Percentiles rank a stretch among this genome's conserved stretches.
Evolutionary conservation across 2,113 vertebrate genomes (phyloP).

Genomic region (Trichomycterus rosablanca): DNA sequence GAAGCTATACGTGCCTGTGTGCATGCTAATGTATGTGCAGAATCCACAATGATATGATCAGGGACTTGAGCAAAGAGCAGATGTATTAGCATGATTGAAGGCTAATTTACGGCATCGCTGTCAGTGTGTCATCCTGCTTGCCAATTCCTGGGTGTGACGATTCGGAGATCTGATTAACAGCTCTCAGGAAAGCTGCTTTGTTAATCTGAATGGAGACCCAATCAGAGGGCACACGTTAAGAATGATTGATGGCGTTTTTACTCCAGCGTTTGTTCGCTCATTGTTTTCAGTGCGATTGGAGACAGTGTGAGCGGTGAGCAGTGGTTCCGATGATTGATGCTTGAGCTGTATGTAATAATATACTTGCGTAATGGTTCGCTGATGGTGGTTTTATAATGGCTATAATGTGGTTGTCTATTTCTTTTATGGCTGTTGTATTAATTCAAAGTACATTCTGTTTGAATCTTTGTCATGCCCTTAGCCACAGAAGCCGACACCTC

Average conservation of each 20-base stretch:
- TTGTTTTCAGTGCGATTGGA: conserved; percentile 16
- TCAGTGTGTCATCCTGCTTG: conserved; percentile 9
- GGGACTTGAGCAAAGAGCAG: too few relatives aligned
- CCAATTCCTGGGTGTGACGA: too few relatives aligned
- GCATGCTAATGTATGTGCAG: too few relatives aligned
- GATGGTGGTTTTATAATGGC: conserved; percentile 33
- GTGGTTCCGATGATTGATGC: conserved; percentile 28
- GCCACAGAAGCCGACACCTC: too few relatives aligned
- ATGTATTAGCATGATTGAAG: too few relatives aligned
- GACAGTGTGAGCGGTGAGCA: conserved; percentile 11
- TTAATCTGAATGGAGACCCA: conserved; percentile 17
- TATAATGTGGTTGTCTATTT: conserved; percentile 28
- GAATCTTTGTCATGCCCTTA: too few relatives aligned
- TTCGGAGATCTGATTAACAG: conserved; percentile 14
- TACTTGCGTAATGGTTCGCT: conserved; percentile 15
- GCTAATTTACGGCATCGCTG: background rate
- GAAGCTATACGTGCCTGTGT: too few relatives aligned
- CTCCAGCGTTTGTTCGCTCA: conserved; percentile 25
- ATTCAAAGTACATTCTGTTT: too few relatives aligned
- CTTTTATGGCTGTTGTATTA: too few relatives aligned
- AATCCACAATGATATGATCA: too few relatives aligned
- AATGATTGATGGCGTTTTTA: conserved; percentile 30
- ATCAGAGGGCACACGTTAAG: conserved; percentile 18
- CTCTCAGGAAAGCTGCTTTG: conserved; percentile 15
- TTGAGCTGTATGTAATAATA: conserved; percentile 21